Conservation (phyloP, 2,888 invertebrate species). For the Gordius sp. region DNA sequence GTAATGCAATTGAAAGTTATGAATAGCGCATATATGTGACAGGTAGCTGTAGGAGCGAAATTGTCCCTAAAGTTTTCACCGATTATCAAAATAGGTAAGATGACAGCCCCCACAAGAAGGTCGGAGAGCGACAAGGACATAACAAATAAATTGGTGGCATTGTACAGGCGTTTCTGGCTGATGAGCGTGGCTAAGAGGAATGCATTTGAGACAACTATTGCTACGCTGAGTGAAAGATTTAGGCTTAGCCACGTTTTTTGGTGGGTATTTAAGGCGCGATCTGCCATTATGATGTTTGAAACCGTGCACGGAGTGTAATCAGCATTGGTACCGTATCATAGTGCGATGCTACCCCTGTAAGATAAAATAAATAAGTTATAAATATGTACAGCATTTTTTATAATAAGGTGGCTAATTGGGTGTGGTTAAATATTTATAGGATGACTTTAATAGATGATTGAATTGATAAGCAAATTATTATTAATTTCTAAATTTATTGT, state of each 20-base stretch:
- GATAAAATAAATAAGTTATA: too few relatives aligned
- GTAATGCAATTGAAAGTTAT: background rate
- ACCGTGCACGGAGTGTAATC: too few relatives aligned
- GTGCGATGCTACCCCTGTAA: too few relatives aligned
- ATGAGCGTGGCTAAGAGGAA: background rate
- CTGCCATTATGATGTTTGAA: too few relatives aligned
- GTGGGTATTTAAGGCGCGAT: background rate
- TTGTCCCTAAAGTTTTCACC: background rate
- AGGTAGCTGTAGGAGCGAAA: background rate
- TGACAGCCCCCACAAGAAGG: background rate
- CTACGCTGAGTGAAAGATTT: background rate
- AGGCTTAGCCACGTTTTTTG: background rate
- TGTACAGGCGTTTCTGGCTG: slow-evolving; percentile 1
- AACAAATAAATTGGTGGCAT: slow-evolving; percentile 3
- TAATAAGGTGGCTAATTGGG: too few relatives aligned
- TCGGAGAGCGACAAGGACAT: background rate
- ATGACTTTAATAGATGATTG: too few relatives aligned
- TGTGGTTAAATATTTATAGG: too few relatives aligned
- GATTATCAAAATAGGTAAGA: background rate
- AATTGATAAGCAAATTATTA: too few relatives aligned
- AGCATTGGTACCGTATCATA: too few relatives aligned
- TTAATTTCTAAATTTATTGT: too few relatives aligned
- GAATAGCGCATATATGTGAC: slow-evolving; percentile 8
- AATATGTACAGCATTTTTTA: too few relatives aligned
- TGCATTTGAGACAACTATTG: background rate